Conservation (phyloP, 2,113 vertebrate genomes). For the Fregata magnificens region DNA sequence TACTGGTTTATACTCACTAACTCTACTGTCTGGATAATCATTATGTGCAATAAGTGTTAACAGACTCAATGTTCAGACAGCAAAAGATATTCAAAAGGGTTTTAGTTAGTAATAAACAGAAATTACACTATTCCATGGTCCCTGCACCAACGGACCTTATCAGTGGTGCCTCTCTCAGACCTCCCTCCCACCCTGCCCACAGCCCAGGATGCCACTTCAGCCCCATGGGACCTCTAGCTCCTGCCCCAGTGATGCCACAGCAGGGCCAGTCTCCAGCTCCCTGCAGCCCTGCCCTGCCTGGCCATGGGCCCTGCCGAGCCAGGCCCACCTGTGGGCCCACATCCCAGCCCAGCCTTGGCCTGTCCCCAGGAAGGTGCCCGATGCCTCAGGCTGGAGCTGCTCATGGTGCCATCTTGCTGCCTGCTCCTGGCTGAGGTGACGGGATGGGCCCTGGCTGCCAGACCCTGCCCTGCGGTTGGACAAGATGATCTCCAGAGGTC, state of each 20-base stretch:
- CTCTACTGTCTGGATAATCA: not conserved
- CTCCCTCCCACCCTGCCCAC: too few relatives aligned
- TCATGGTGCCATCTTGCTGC: not conserved
- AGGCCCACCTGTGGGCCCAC: too few relatives aligned
- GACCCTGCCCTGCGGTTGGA: not conserved
- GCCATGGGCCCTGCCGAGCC: too few relatives aligned
- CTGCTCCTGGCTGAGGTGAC: not conserved
- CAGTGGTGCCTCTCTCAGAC: not conserved
- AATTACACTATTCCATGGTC: not conserved
- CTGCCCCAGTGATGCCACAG: not conserved
- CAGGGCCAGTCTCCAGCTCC: too few relatives aligned
- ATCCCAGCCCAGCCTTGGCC: not conserved
- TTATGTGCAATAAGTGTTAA: not conserved
- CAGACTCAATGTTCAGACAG: not conserved
- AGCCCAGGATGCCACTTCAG: not conserved
- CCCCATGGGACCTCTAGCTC: not conserved
- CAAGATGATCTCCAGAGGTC: too few relatives aligned
- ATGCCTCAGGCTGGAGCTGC: not conserved
- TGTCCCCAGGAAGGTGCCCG: accelerated
- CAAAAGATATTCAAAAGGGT: not conserved
- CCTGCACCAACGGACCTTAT: not conserved
- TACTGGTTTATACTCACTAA: not conserved
- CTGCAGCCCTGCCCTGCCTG: not conserved
- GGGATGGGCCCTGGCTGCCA: not conserved
- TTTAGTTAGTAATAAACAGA: not conserved